A percentile compares a stretch with the other conserved stretches of the same genome.
These are phyloP conservation scores for Ophthalmolycus amberensis DNA, from an alignment of 2,113 vertebrate genomes.

Conservation along the genomic window DNA sequence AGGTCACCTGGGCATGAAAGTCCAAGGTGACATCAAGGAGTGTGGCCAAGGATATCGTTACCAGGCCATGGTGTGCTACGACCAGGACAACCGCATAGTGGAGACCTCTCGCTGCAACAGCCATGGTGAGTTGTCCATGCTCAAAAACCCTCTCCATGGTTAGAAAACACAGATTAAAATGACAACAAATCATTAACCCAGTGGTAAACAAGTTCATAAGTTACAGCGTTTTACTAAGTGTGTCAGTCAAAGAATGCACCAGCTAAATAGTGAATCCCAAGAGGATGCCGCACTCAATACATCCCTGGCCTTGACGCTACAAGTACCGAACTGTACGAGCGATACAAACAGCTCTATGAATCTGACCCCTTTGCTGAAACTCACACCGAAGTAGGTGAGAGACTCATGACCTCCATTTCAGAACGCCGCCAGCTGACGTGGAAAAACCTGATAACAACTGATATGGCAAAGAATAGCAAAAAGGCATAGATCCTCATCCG, in stretches of 20 bases:
- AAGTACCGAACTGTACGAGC: too few species aligned
- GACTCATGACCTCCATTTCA: too few species aligned
- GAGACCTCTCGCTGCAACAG: slow-evolving; percentile 97
- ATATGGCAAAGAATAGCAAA: too few species aligned
- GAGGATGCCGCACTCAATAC: too few species aligned
- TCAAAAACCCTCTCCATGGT: not conserved
- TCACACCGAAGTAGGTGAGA: too few species aligned
- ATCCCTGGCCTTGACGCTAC: too few species aligned
- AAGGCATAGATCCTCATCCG: too few species aligned
- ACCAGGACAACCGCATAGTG: slow-evolving; percentile 93
- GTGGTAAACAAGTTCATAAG: not conserved
- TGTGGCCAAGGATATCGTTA: slow-evolving; percentile 97
- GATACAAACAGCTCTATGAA: too few species aligned
- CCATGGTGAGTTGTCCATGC: slow-evolving; percentile 84
- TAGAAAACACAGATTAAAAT: not conserved
- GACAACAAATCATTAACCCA: not conserved
- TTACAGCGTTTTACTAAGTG: not conserved
- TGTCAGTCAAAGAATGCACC: not conserved
- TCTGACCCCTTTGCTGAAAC: too few species aligned
- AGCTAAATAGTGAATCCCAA: too few species aligned
- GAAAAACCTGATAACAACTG: too few species aligned
- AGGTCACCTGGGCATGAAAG: slow-evolving; percentile 88
- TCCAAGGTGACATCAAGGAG: slow-evolving; percentile 93
- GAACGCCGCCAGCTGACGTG: too few species aligned
- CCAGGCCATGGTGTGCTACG: slow-evolving; percentile 96